Evolutionary conservation across 2,888 invertebrate genomes (phyloP).

Genomic region (Netelia fuscicornis): DNA sequence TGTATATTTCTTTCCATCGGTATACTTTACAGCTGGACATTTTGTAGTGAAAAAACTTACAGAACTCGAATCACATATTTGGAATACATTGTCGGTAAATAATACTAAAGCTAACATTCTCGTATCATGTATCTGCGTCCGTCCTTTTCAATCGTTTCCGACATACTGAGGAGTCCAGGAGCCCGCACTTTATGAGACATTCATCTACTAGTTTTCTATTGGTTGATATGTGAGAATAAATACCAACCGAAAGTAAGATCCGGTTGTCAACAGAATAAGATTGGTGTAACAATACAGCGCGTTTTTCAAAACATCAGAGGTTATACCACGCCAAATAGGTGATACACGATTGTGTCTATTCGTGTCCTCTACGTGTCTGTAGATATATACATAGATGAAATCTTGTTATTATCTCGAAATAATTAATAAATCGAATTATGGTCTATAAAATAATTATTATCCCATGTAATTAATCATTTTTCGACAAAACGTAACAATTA

Average conservation of each 20-base stretch:
- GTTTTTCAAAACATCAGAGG: background rate
- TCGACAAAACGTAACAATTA: no score
- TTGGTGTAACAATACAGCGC: background rate
- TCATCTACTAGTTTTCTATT: background rate
- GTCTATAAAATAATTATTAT: no score
- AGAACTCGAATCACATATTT: background rate
- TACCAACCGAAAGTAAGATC: background rate
- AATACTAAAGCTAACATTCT: conserved; percentile 19
- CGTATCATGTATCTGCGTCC: background rate
- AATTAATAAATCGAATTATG: no score
- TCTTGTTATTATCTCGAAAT: no score
- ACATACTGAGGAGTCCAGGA: background rate
- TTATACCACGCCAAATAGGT: no score
- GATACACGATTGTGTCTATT: no score
- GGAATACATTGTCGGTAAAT: conserved; percentile 1
- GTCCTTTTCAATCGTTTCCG: background rate
- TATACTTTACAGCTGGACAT: conserved; percentile 11
- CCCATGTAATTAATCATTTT: no score
- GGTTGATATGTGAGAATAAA: background rate
- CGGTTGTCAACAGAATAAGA: background rate
- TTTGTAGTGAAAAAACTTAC: background rate
- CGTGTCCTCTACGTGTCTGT: no score
- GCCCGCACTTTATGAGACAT: background rate
- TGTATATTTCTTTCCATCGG: background rate
- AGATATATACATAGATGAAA: no score